Base-by-base conservation (phyloP, 2,888 invertebrate genomes). In the Brenthis daphne region DNA sequence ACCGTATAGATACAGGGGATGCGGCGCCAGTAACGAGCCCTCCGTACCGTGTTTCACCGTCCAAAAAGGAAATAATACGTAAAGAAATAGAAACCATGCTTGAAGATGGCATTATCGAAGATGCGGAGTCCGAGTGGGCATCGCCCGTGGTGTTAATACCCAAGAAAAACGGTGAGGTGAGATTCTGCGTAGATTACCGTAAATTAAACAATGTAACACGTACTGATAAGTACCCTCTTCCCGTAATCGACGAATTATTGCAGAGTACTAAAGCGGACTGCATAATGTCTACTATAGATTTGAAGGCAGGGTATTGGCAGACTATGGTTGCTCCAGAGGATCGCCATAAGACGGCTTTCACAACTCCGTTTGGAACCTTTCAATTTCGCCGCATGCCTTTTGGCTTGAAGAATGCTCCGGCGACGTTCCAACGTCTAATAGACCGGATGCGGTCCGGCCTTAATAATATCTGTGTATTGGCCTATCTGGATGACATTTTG, bases 241-340 rank as follows among this genome's bases (percentile, higher is more conserved):
- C 64, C 2, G 47, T 43, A 6, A 57, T 64, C 8, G 57, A 65
- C 14, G 65, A 65, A 13, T 57, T 65, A 20, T 29, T 65, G 14
- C 65, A 57, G 12, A 48, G 20, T 24, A 50, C 65, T 1, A 65
- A 65, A 53, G 57, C 57, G 12, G 50, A 33, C 16, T 50, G 8
- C 81, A 80, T 2, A 66, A 87, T 65, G 65, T 51, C 65, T 33
- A 65, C 57, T 13, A 57, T 65, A 3, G 84, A 86, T 64, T 67
- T 87, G 3, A 75, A 74, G 24, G 69, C 80, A 5, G 84, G 84
- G 0, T 86, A 85, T 68, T 82, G 80, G 76, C 85, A 85, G 64
- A 76, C 83, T 3, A 57, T 14, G 14, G 71, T 77, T 4, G 24
- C 57, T 24, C 68, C 74, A 53, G 68, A 55, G 33, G 77, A 80